These are phyloP conservation scores for Raja brachyura DNA, from an alignment of 2,113 vertebrate genomes.

Conservation along the genomic window DNA sequence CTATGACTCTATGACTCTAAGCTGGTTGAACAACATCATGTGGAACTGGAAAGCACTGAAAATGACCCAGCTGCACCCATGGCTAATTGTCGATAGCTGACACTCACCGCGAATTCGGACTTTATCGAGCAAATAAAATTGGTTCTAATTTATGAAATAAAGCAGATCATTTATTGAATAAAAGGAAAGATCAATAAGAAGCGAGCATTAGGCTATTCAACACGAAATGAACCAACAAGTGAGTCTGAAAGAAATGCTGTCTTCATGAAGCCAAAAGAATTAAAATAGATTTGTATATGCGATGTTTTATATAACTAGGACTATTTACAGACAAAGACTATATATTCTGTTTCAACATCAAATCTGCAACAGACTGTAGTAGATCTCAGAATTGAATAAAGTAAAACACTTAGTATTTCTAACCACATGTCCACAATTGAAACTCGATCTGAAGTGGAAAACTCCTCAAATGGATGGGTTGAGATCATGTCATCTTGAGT, in stretches of 20 bases:
- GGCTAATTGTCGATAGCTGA: neutral
- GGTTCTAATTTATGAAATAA: slow-evolving; percentile 9
- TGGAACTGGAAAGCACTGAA: neutral
- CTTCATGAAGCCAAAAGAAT: slow-evolving; percentile 23
- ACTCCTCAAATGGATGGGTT: neutral
- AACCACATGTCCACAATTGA: slow-evolving; percentile 7
- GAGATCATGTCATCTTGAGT: neutral
- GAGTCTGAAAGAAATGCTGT: slow-evolving; percentile 1
- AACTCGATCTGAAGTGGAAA: neutral
- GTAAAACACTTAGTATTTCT: slow-evolving; percentile 36
- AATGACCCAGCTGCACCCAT: neutral
- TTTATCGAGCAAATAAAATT: neutral
- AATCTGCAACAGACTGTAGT: slow-evolving; percentile 11
- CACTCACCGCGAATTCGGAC: neutral
- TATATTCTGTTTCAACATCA: slow-evolving; percentile 38
- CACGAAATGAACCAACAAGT: neutral
- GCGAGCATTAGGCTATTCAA: neutral
- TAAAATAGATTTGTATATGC: slow-evolving; percentile 28
- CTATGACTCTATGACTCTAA: neutral
- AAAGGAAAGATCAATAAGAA: slow-evolving; percentile 19
- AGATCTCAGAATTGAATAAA: slow-evolving; percentile 35
- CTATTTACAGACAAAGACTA: slow-evolving; percentile 41
- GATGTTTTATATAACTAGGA: slow-evolving; percentile 17
- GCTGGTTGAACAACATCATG: neutral
- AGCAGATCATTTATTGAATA: slow-evolving; percentile 13